phyloP scores from a whole-genome alignment of 2,113 vertebrate species.

The Erythrocercus mccallii region DNA sequence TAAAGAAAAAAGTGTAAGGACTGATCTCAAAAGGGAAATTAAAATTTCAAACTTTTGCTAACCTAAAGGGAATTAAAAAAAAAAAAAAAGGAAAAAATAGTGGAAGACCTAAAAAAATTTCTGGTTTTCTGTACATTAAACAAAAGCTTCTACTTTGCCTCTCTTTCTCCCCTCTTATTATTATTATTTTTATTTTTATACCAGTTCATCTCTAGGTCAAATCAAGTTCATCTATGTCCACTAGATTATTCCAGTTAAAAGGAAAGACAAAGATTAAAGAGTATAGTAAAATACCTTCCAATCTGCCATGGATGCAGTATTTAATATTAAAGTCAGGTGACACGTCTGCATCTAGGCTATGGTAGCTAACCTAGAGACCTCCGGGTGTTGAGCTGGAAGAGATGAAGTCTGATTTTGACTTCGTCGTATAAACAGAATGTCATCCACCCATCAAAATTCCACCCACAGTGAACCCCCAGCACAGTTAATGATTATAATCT shows the following conservation, averaged over 20 bases:
- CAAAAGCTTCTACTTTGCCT: neutral
- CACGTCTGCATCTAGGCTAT: conserved; percentile 31
- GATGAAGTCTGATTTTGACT: conserved; percentile 79
- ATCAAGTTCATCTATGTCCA: conserved; percentile 74
- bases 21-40: neutral
- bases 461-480: conserved; percentile 69
- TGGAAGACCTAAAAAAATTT: neutral
- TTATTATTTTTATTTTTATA: neutral
- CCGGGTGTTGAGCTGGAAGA: conserved; percentile 85
- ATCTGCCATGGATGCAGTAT: conserved; percentile 43
- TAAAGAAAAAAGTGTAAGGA: neutral
- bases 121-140: neutral
- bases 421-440: conserved; percentile 76
- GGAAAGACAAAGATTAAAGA: conserved; percentile 52
- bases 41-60: neutral
- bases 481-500: conserved; percentile 81
- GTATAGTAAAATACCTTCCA: conserved; percentile 49
- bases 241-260: conserved; percentile 74
- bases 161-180: neutral
- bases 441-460: conserved; percentile 73
- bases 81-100: fast-evolving
- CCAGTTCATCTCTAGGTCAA: conserved; percentile 77
- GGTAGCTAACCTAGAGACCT: conserved; percentile 80
- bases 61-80: neutral
- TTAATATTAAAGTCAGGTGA: conserved; percentile 74